These are phyloP conservation scores for Alentia gelatinosa DNA, from an alignment of 2,888 invertebrate genomes.

Conservation along the genomic window DNA sequence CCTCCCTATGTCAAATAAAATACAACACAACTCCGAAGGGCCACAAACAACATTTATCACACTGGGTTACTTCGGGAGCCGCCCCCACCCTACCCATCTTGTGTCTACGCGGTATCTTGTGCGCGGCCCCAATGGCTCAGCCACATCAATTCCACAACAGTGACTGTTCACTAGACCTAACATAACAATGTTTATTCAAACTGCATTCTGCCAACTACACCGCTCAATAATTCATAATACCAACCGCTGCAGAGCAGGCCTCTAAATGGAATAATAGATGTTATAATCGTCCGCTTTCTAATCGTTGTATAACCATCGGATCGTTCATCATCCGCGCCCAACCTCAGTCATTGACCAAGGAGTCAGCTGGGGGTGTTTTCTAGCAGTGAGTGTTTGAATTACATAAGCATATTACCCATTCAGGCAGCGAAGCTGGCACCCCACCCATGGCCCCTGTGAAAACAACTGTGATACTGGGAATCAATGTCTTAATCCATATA, in stretches of 20 bases:
- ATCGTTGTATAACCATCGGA: not conserved
- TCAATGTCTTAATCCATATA: conserved; percentile 21
- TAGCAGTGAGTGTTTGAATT: not conserved
- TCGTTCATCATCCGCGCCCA: not conserved
- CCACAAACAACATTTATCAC: not conserved
- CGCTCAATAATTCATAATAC: not conserved
- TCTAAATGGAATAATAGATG: not conserved
- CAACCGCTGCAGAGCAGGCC: not conserved
- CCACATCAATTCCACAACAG: not conserved
- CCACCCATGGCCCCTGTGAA: not conserved
- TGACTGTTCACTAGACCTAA: not conserved
- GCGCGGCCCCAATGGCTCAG: not conserved
- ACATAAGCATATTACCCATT: not conserved
- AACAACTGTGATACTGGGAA: not conserved
- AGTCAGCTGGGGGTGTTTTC: too few species aligned
- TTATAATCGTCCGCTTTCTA: not conserved
- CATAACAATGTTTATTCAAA: not conserved
- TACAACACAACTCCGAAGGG: not conserved
- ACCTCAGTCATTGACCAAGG: too few species aligned
- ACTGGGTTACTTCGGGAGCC: not conserved
- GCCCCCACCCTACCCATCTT: not conserved
- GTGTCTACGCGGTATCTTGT: not conserved
- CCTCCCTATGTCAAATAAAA: not conserved
- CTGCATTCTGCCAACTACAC: not conserved
- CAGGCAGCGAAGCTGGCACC: not conserved